A percentile compares a stretch with the other conserved stretches of the same genome.
Conservation (phyloP, 2,888 invertebrate species). For the Hecatera dysodea region DNA sequence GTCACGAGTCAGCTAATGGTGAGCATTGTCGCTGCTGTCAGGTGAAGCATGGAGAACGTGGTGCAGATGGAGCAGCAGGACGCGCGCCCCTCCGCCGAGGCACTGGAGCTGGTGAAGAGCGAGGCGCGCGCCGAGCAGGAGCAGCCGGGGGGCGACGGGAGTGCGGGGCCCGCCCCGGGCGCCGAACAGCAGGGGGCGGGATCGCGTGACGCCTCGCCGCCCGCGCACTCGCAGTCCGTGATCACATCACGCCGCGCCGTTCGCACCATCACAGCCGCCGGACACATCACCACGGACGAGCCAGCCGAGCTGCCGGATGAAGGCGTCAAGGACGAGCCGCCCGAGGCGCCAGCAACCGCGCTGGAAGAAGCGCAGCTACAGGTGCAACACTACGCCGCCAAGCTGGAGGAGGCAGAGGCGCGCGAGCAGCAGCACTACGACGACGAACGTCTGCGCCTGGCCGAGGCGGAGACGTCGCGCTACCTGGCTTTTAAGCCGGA, state of each 20-base stretch:
- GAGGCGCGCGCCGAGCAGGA: conserved; percentile 77
- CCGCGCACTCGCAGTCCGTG: conserved; percentile 84
- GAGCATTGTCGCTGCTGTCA: conserved; percentile 26
- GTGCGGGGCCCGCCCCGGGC: conserved; percentile 1
- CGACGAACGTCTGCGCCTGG: conserved; percentile 81
- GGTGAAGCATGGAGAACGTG: conserved; percentile 77
- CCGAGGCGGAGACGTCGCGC: conserved; percentile 83
- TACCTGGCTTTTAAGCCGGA: conserved; percentile 86
- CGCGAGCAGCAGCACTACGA: conserved; percentile 77
- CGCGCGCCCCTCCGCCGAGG: conserved; percentile 73
- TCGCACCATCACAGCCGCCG: conserved; percentile 91
- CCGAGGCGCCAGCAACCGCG: conserved; percentile 70
- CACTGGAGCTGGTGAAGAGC: conserved; percentile 86
- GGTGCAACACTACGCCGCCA: conserved; percentile 75
- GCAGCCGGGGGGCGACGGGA: conserved; percentile 35
- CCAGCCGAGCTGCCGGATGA: conserved; percentile 75
- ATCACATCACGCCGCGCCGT: conserved; percentile 91
- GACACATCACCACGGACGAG: conserved; percentile 88
- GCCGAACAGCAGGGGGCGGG: conserved; percentile 37
- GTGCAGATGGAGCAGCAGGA: conserved; percentile 74
- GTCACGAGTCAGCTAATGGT: conserved; percentile 18
- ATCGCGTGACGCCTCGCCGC: conserved; percentile 66
- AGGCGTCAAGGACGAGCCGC: conserved; percentile 85
- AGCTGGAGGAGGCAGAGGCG: conserved; percentile 73
- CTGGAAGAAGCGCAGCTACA: conserved; percentile 74